These are phyloP conservation scores for Agonopterix alstromeriana DNA, from an alignment of 2,888 invertebrate genomes.

Conservation along the genomic window DNA sequence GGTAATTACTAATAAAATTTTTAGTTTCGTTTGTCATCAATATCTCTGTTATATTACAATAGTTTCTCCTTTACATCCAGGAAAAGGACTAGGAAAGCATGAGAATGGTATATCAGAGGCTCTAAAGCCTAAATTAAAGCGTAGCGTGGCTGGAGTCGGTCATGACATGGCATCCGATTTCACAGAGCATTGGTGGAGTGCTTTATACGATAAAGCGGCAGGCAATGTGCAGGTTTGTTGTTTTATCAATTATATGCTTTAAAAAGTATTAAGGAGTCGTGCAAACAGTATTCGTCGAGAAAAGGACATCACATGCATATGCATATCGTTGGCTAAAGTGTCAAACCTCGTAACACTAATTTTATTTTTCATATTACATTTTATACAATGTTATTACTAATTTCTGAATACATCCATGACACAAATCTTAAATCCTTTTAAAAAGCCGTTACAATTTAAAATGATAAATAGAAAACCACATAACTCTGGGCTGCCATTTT, in stretches of 20 bases:
- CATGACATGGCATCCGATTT: constrained; percentile 85
- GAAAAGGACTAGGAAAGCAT: constrained; percentile 89
- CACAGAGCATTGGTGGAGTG: constrained; percentile 91
- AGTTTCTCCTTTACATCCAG: constrained; percentile 53
- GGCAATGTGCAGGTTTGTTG: constrained; percentile 77
- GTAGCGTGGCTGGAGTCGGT: constrained; percentile 87
- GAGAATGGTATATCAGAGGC: constrained; percentile 87
- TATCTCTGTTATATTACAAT: not conserved
- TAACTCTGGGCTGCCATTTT: no score
- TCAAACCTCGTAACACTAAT: no score
- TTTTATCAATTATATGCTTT: not conserved
- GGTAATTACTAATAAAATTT: constrained; percentile 31
- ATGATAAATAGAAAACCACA: no score
- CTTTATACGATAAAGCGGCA: constrained; percentile 84
- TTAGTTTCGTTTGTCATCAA: constrained; percentile 13
- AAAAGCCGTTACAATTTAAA: no score
- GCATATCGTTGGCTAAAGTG: no score
- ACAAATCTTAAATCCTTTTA: no score
- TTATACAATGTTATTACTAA: no score
- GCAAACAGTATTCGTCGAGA: no score
- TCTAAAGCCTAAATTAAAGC: constrained; percentile 87
- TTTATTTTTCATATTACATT: no score
- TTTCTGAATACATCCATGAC: no score
- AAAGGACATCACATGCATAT: no score
- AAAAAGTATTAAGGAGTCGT: not conserved